Conservation (phyloP, 2,888 invertebrate species). For the Microctonus hyperodae region DNA sequence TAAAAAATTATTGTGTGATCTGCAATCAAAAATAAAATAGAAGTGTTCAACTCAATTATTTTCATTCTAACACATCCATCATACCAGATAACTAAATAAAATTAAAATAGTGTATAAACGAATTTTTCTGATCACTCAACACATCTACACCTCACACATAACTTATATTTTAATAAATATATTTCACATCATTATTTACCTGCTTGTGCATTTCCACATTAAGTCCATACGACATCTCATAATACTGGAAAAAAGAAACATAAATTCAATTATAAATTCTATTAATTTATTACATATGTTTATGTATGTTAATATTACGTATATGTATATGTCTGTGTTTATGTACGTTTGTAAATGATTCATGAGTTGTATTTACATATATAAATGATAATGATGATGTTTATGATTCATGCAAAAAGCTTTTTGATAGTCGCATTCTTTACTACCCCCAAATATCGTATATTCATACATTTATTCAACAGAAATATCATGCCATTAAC, state of each 20-base stretch:
- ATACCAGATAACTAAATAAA: too few relatives aligned
- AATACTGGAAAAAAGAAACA: constrained; percentile 78
- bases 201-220: constrained; percentile 99
- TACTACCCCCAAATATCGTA: neutral
- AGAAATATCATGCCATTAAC: neutral
- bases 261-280: neutral
- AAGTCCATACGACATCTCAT: constrained; percentile 97
- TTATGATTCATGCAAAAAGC: neutral
- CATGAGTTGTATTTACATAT: neutral
- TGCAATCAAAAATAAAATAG: too few relatives aligned
- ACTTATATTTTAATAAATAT: neutral
- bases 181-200: constrained; percentile 65
- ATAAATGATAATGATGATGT: constrained; percentile 6
- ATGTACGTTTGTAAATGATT: constrained; percentile 9
- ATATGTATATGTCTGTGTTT: constrained; percentile 9
- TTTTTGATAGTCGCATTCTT: neutral
- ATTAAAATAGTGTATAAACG: too few relatives aligned
- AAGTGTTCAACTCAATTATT: too few relatives aligned
- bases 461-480: neutral
- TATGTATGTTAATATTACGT: constrained; percentile 21
- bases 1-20: too few relatives aligned
- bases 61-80: too few relatives aligned
- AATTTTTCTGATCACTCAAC: too few relatives aligned
- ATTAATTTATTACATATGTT: constrained; percentile 24
- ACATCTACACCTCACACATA: too few relatives aligned